These are phyloP conservation scores for Podotricha telesiphe DNA, from an alignment of 2,888 invertebrate genomes.

Conservation along the genomic window DNA sequence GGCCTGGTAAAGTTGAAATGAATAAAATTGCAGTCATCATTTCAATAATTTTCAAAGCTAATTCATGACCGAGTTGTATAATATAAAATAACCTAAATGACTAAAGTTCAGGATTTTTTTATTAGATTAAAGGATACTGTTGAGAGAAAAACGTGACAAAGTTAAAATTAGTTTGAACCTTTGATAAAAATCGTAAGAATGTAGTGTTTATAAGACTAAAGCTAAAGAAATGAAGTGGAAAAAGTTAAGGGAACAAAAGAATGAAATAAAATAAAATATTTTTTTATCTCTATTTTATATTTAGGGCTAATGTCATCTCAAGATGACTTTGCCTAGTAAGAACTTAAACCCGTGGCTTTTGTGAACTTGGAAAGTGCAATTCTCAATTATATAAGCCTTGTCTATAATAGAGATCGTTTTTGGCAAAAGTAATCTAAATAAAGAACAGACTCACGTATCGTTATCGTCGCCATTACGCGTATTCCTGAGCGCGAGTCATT, in stretches of 20 bases:
- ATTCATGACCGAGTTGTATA: neutral
- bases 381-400: neutral
- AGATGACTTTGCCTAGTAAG: no score
- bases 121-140: neutral
- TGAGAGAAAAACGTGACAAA: neutral
- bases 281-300: neutral
- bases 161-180: neutral
- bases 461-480: constrained; percentile 8
- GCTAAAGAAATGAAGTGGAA: neutral
- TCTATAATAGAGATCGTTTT: neutral
- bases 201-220: neutral
- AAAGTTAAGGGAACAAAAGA: neutral
- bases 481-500: constrained; percentile 25
- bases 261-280: neutral
- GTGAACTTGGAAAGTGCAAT: neutral
- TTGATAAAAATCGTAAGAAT: constrained; percentile 12
- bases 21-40: neutral
- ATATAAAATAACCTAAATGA: neutral
- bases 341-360: no score
- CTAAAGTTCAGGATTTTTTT: neutral
- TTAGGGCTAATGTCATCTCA: neutral
- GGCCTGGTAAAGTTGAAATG: constrained; percentile 1
- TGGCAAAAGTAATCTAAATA: neutral
- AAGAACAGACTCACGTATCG: neutral
- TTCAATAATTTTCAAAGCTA: constrained; percentile 1